A percentile compares a stretch with the other conserved stretches of the same genome.
These are phyloP conservation scores for Brevimyrus niger DNA, from an alignment of 2,113 vertebrate genomes.

Conservation along the genomic window DNA sequence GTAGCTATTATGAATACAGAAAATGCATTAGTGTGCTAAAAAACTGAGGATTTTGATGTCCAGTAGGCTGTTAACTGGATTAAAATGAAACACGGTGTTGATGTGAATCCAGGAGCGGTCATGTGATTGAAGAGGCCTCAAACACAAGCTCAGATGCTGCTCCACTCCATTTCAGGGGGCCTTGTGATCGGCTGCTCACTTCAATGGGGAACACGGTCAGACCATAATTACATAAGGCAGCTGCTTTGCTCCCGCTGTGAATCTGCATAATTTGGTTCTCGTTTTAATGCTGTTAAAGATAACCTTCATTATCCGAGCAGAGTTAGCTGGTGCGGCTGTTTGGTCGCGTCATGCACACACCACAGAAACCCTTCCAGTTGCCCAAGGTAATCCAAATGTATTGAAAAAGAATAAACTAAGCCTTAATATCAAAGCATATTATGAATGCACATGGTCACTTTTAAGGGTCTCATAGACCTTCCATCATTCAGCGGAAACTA, in stretches of 20 bases:
- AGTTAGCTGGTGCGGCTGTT: not conserved
- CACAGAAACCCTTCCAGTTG: not conserved
- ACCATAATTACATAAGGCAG: not conserved
- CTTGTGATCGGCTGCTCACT: not conserved
- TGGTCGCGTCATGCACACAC: not conserved
- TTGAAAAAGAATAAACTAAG: not conserved
- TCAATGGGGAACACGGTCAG: not conserved
- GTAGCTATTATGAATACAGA: not conserved
- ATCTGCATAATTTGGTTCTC: conserved; percentile 1
- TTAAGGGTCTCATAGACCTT: not conserved
- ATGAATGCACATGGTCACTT: not conserved
- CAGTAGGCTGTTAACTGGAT: not conserved
- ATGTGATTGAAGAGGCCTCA: not conserved
- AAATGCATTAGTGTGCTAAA: not conserved
- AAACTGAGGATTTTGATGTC: not conserved
- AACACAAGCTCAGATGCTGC: not conserved
- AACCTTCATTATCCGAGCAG: not conserved
- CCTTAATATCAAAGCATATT: not conserved
- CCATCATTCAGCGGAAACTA: not conserved
- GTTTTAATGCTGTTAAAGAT: conserved; percentile 3
- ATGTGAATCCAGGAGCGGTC: not conserved
- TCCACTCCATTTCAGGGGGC: not conserved
- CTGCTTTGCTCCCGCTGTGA: not conserved
- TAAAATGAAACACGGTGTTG: not conserved
- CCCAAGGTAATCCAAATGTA: not conserved